Conservation (phyloP, 2,113 vertebrate genomes). For the Hymenochirus boettgeri region DNA sequence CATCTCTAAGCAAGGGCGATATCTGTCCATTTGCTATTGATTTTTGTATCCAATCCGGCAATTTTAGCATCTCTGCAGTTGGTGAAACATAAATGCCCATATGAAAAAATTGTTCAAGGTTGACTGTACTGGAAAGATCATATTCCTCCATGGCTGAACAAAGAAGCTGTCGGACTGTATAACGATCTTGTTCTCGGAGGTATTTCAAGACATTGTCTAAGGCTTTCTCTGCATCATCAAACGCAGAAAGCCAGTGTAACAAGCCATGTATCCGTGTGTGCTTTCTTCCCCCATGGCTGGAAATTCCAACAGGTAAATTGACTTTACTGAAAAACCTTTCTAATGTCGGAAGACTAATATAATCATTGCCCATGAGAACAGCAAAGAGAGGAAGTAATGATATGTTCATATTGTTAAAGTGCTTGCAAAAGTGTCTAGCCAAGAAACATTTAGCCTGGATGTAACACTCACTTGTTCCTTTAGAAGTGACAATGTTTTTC, state of each 20-base stretch:
- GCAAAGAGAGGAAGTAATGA: constrained; percentile 81
- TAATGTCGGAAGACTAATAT: constrained; percentile 53
- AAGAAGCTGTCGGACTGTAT: constrained; percentile 59
- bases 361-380: constrained; percentile 81
- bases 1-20: constrained; percentile 68
- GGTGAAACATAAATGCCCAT: constrained; percentile 45
- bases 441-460: constrained; percentile 74
- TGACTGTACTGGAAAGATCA: constrained; percentile 54
- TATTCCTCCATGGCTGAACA: constrained; percentile 73
- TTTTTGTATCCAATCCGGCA: constrained; percentile 66
- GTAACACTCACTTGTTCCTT: constrained; percentile 54
- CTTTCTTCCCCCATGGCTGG: constrained; percentile 44
- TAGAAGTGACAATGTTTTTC: constrained; percentile 55
- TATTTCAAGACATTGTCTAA: constrained; percentile 57
- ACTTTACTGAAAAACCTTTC: constrained; percentile 61
- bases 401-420: constrained; percentile 63
- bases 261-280: constrained; percentile 66
- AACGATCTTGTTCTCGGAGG: constrained; percentile 47
- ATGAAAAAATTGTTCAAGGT: constrained; percentile 71
- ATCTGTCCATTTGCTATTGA: constrained; percentile 64
- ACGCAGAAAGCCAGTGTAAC: constrained; percentile 78
- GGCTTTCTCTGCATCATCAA: constrained; percentile 60
- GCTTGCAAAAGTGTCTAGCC: constrained; percentile 61
- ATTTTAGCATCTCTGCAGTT: constrained; percentile 36
- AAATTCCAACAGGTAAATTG: constrained; percentile 28